Percentiles rank a stretch among this genome's conserved stretches.
Evolutionary conservation across 2,113 vertebrate species (phyloP).

Genomic region (Macrotis lagotis): DNA sequence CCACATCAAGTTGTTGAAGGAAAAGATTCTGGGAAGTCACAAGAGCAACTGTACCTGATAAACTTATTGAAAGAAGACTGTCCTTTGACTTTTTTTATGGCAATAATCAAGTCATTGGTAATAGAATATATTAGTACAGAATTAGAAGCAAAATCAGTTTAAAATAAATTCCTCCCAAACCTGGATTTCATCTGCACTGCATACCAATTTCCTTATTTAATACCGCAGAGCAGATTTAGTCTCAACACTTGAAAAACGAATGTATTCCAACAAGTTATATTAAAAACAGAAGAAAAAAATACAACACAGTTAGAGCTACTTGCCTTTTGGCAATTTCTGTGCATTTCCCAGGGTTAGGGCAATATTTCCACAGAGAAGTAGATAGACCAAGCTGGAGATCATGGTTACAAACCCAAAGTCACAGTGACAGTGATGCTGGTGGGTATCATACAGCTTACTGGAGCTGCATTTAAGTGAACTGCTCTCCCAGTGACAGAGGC

Average conservation of each 20-base stretch:
- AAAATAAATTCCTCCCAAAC: conserved; percentile 57
- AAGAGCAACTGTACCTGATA: background rate
- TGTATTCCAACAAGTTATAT: conserved; percentile 64
- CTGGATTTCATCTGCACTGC: conserved; percentile 42
- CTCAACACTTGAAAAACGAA: conserved; percentile 66
- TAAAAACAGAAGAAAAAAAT: conserved; percentile 74
- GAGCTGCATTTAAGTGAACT: conserved; percentile 85
- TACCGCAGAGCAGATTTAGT: conserved; percentile 66
- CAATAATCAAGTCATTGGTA: conserved; percentile 27
- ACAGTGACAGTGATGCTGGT: conserved; percentile 80
- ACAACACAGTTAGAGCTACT: conserved; percentile 82
- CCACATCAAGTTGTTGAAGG: background rate
- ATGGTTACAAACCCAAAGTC: conserved; percentile 83
- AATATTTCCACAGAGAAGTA: conserved; percentile 90
- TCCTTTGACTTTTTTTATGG: conserved; percentile 30
- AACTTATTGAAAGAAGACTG: conserved; percentile 39
- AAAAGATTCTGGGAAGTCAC: background rate
- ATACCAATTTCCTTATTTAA: conserved; percentile 41
- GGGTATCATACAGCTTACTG: conserved; percentile 79
- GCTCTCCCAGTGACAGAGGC: conserved; percentile 85
- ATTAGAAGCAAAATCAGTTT: conserved; percentile 24
- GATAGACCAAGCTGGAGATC: conserved; percentile 86
- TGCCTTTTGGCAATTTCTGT: conserved; percentile 93
- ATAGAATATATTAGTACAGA: conserved; percentile 34
- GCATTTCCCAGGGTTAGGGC: conserved; percentile 86